Conservation (phyloP, 2,113 vertebrate species). For the Pseudopodoces humilis region DNA sequence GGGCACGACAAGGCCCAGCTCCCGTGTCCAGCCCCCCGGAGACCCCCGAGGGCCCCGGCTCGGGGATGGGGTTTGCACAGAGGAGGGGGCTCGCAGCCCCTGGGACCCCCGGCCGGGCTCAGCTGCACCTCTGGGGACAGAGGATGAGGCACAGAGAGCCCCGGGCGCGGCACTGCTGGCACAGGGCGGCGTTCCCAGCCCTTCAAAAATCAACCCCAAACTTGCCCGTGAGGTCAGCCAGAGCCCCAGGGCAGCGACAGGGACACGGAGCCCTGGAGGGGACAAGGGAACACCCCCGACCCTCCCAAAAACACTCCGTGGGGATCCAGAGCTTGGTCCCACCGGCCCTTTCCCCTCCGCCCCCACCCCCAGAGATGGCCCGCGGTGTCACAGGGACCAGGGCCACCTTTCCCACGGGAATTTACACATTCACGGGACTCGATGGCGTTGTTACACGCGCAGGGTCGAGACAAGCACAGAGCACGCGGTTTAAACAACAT, state of each 20-base stretch:
- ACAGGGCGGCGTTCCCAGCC: not conserved
- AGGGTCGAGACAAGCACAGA: not conserved
- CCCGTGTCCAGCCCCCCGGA: not conserved
- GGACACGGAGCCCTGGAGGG: too few relatives aligned
- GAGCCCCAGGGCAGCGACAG: too few relatives aligned
- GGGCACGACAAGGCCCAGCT: not conserved
- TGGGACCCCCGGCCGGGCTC: not conserved
- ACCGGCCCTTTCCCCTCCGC: not conserved
- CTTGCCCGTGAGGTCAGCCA: rapidly evolving
- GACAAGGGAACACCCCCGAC: not conserved
- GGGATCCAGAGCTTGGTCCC: not conserved
- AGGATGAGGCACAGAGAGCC: not conserved
- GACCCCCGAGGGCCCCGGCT: too few relatives aligned
- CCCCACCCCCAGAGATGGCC: not conserved
- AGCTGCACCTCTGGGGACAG: not conserved
- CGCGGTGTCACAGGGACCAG: not conserved
- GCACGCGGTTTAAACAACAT: not conserved
- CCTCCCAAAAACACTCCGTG: not conserved
- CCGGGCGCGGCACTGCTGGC: not conserved
- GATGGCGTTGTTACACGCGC: not conserved
- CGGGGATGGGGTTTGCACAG: not conserved
- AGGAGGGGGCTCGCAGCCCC: not conserved
- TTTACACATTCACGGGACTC: not conserved
- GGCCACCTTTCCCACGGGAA: not conserved
- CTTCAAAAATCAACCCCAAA: not conserved